Conservation (phyloP, 2,888 invertebrate genomes). For the Epicampocera succincta region DNA sequence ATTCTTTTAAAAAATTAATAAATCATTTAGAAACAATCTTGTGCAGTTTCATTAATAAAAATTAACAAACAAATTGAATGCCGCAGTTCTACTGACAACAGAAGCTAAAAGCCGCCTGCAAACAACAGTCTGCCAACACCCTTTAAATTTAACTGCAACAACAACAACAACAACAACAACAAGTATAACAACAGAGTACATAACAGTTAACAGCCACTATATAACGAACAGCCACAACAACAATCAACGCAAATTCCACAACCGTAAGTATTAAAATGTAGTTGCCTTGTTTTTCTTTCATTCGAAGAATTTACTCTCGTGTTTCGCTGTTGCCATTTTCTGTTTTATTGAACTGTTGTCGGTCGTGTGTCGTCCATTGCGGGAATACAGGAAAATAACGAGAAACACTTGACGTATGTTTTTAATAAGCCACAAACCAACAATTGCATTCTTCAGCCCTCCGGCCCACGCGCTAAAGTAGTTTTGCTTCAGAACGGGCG, state of each 20-base stretch:
- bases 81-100: constrained; percentile 7
- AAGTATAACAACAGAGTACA: too few species aligned
- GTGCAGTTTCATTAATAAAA: constrained; percentile 1
- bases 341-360: constrained; percentile 32
- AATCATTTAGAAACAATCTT: constrained; percentile 2
- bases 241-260: constrained; percentile 44
- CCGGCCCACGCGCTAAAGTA: background rate
- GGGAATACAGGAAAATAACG: constrained; percentile 1
- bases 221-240: constrained; percentile 43
- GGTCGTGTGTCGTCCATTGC: background rate
- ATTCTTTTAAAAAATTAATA: background rate
- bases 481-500: background rate
- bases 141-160: constrained; percentile 17
- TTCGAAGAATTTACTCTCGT: constrained; percentile 1
- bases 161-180: constrained; percentile 48
- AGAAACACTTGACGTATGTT: constrained; percentile 35
- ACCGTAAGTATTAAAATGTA: constrained; percentile 45
- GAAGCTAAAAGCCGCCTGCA: constrained; percentile 5
- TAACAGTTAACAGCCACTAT: constrained; percentile 50
- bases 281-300: constrained; percentile 2
- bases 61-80: constrained; percentile 6
- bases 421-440: constrained; percentile 26
- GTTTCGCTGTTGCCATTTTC: constrained; percentile 1
- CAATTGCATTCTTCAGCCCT: background rate
- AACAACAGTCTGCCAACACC: constrained; percentile 56